phyloP scores from a whole-genome alignment of 2,888 invertebrate species.

The Latrodectus elegans region DNA sequence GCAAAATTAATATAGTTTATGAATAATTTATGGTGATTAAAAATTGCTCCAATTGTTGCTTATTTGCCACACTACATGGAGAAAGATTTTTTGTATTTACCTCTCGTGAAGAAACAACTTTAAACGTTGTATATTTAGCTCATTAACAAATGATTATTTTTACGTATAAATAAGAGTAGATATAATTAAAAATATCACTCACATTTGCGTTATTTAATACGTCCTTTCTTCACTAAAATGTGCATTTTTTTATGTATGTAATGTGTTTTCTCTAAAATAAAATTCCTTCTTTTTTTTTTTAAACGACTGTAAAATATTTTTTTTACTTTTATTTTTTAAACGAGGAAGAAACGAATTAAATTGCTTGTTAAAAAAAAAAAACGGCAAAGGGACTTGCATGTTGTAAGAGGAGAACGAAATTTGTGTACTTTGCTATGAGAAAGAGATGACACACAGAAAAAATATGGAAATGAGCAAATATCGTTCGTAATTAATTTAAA shows the following conservation, averaged over 20 bases:
- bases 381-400: conserved; percentile 31
- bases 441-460: conserved; percentile 49
- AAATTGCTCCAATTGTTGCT: conserved; percentile 33
- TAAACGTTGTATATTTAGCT: conserved; percentile 14
- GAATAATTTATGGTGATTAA: conserved; percentile 38
- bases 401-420: conserved; percentile 4
- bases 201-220: conserved; percentile 32
- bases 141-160: conserved; percentile 13
- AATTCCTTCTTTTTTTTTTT: conserved; percentile 24
- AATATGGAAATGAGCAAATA: conserved; percentile 55
- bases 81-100: not conserved
- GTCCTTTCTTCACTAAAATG: conserved; percentile 19
- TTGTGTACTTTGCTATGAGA: not conserved
- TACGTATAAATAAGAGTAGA: conserved; percentile 9
- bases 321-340: conserved; percentile 18
- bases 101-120: not conserved
- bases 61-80: not conserved
- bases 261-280: conserved; percentile 11
- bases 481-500: conserved; percentile 60
- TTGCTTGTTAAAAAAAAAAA: conserved; percentile 35
- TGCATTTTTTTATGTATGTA: conserved; percentile 15
- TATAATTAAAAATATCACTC: conserved; percentile 53
- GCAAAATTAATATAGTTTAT: conserved; percentile 25
- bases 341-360: conserved; percentile 46
- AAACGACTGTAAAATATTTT: conserved; percentile 51